A percentile compares a stretch with the other conserved stretches of the same genome.
These are phyloP conservation scores for Crematogaster levior DNA, from an alignment of 2,888 invertebrate species.

Conservation along the genomic window DNA sequence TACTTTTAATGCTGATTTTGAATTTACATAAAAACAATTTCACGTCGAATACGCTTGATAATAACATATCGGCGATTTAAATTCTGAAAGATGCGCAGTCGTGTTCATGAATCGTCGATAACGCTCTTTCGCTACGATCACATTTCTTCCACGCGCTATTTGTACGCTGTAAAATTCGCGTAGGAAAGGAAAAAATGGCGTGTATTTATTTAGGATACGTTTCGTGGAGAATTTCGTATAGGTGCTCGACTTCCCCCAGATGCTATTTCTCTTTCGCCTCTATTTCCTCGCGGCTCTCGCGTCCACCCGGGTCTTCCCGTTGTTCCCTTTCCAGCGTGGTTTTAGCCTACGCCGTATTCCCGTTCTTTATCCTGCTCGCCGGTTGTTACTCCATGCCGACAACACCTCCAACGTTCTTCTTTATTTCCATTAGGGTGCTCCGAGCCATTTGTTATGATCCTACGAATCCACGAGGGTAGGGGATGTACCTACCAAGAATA, in stretches of 20 bases:
- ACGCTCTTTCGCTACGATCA: not conserved
- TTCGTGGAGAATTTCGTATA: slow-evolving; percentile 61
- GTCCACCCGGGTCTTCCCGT: not conserved
- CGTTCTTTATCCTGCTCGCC: slow-evolving; percentile 20
- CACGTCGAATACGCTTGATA: not conserved
- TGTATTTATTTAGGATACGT: slow-evolving; percentile 80
- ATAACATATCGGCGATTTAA: not conserved
- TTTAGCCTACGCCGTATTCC: slow-evolving; percentile 38
- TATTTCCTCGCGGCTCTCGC: slow-evolving; percentile 1
- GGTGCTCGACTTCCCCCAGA: slow-evolving; percentile 68
- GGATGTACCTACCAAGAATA: slow-evolving; percentile 58
- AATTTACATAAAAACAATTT: not conserved
- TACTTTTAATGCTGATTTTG: not conserved
- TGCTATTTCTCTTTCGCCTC: slow-evolving; percentile 70
- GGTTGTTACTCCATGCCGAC: slow-evolving; percentile 57
- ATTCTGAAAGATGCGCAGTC: not conserved
- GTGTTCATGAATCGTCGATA: slow-evolving; percentile 20
- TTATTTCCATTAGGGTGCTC: slow-evolving; percentile 76
- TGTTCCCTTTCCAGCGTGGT: slow-evolving; percentile 11
- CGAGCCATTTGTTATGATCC: slow-evolving; percentile 75
- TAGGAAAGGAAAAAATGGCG: slow-evolving; percentile 68
- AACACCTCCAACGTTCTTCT: slow-evolving; percentile 68
- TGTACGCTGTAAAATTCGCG: slow-evolving; percentile 65
- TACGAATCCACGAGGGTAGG: slow-evolving; percentile 49
- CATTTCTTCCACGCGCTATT: slow-evolving; percentile 49